Evolutionary conservation across 2,888 invertebrate genomes (phyloP), one percentile per base, ranked within the genome.

Genomic region (Steromphala cineraria): DNA sequence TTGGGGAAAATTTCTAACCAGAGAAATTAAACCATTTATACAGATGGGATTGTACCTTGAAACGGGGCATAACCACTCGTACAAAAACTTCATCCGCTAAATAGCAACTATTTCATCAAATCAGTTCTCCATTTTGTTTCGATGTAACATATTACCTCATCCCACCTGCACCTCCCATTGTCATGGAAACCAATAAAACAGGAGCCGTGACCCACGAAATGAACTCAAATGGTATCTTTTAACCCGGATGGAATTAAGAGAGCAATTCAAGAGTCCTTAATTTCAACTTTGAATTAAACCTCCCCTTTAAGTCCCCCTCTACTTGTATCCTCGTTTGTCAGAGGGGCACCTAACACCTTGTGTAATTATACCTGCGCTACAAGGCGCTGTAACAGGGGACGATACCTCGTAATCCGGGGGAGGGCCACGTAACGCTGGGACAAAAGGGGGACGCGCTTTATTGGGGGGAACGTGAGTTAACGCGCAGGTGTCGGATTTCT

Each of bases 291-390:
- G 71, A 40, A 31, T 71, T 36, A 40, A 4, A 71, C 71, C 24
- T 24, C 71, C 19, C 71, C 36, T 71, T 71, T 19, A 71, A 71
- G 36, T 19, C 31, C 40, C n/a, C 19, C 36, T 71, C 71, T 71
- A 71, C 71, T 71, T 71, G 36, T 71, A 36, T 36, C 19, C 71
- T 71, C 71, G 36, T 71, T 31, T 71, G 71, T 71, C 71, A 71
- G 40, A 5, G 19, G 4, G 36, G 40, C 31, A 31, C 31, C 40
- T 28, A 40, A 62, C 71, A 31, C 40, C 15, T 36, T 31, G 36
- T 36, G 19, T 71, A 71, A 71, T 71, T 71, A 71, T 36, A 71
- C 36, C 71, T 17, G 31, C 17, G 17, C 71, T 31, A 71, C 17
- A 36, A 71, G 19, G n/a, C 28, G 36, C 36, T 10, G 40, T 19